These are phyloP conservation scores for Nemopilema nomurai DNA, from an alignment of 30 jellyfish, hydroid and myxozoan genomes.

Conservation along the genomic window DNA sequence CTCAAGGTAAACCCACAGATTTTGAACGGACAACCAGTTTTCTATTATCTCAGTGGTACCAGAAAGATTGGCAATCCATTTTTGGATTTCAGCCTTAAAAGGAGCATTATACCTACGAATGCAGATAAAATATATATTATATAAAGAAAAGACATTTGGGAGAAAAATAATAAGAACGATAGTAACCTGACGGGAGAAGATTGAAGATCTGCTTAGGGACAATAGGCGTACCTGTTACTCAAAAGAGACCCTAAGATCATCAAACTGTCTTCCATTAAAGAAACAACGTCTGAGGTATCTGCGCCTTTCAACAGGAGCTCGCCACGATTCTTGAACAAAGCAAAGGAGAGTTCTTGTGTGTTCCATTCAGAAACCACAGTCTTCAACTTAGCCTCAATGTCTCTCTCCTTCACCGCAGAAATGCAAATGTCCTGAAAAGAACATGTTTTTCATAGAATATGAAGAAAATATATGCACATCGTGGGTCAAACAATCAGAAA, in stretches of 20 bases:
- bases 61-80: slow-evolving; percentile 81
- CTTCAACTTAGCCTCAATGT: slow-evolving; percentile 87
- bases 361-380: slow-evolving; percentile 85
- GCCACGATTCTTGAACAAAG: slow-evolving; percentile 78
- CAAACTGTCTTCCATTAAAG: slow-evolving; percentile 91
- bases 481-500: too few relatives aligned
- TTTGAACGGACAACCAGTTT: slow-evolving; percentile 86
- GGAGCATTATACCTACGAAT: slow-evolving; percentile 79
- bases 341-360: slow-evolving; percentile 76
- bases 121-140: background rate
- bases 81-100: slow-evolving; percentile 76
- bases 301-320: slow-evolving; percentile 81
- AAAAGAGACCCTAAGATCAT: slow-evolving; percentile 86
- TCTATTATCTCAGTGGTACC: slow-evolving; percentile 79
- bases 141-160: too few relatives aligned
- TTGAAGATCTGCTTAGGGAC: background rate
- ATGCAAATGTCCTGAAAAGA: slow-evolving; percentile 76
- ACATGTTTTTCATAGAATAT: background rate
- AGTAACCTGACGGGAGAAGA: too few relatives aligned
- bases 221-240: slow-evolving; percentile 74
- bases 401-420: slow-evolving; percentile 86
- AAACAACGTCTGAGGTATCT: slow-evolving; percentile 79
- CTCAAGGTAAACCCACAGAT: slow-evolving; percentile 86
- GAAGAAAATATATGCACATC: too few relatives aligned
- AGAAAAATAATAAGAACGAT: too few relatives aligned